phyloP scores from a whole-genome alignment of 2,113 vertebrate species.

The Peucedramus taeniatus region DNA sequence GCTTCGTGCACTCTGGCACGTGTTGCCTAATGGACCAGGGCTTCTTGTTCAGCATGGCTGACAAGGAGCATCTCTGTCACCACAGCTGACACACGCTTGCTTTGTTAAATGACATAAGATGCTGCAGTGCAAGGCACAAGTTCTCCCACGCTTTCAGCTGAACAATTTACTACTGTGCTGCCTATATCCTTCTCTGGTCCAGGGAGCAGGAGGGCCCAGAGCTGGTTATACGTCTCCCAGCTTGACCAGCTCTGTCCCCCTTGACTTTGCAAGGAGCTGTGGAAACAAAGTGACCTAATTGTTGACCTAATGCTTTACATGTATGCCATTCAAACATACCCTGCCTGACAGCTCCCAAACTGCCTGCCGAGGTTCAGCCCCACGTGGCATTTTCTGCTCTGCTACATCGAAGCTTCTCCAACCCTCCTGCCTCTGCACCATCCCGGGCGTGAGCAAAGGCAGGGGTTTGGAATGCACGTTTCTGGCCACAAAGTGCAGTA shows the following conservation, averaged over 20 bases:
- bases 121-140: conserved; percentile 56
- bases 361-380: neutral
- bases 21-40: conserved; percentile 22
- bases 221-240: neutral
- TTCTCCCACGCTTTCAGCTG: neutral
- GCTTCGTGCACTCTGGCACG: neutral
- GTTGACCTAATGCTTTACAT: neutral
- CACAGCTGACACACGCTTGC: conserved; percentile 25
- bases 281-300: neutral
- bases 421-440: neutral
- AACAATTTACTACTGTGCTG: conserved; percentile 45
- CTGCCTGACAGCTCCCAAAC: neutral
- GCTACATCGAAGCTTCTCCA: neutral
- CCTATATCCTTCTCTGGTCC: neutral
- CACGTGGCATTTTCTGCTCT: neutral
- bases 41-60: conserved; percentile 11
- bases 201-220: accelerated
- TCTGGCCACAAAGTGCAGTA: neutral
- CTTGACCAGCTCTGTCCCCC: neutral
- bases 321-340: neutral
- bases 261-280: neutral
- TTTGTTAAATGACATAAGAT: conserved; percentile 57
- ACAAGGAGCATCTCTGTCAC: conserved; percentile 56
- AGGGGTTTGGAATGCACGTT: accelerated
- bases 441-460: accelerated